These are phyloP conservation scores for Opisthograptis luteolata DNA, from an alignment of 2,888 invertebrate species.

Conservation along the genomic window DNA sequence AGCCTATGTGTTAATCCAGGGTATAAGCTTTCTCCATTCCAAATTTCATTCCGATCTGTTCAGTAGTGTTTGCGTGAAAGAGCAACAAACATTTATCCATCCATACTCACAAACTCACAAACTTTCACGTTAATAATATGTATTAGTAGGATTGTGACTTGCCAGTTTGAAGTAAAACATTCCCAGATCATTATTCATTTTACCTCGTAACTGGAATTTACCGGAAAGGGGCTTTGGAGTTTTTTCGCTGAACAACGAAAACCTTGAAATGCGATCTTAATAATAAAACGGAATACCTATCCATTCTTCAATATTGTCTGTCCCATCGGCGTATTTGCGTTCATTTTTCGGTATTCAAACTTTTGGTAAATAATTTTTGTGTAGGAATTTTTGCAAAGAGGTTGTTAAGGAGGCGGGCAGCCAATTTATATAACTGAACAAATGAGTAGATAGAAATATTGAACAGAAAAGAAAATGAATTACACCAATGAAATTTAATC, in stretches of 20 bases:
- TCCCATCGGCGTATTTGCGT: conserved; percentile 22
- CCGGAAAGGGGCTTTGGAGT: conserved; percentile 19
- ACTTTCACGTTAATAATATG: no score
- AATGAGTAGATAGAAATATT: no score
- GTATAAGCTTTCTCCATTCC: no score
- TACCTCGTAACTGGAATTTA: conserved; percentile 31
- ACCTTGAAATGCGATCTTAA: conserved; percentile 30
- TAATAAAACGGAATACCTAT: conserved; percentile 19
- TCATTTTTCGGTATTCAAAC: conserved; percentile 20
- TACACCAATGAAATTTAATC: no score
- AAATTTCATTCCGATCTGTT: no score
- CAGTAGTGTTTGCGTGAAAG: no score
- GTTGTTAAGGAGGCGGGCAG: neutral
- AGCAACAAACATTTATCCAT: no score
- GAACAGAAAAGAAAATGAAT: no score
- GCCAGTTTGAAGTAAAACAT: conserved; percentile 46
- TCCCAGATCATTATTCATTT: conserved; percentile 48
- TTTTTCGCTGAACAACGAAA: conserved; percentile 23
- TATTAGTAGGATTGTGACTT: no score
- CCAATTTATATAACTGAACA: neutral
- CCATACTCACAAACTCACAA: no score
- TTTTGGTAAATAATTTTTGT: conserved; percentile 15
- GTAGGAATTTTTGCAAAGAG: neutral
- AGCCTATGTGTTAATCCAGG: no score
- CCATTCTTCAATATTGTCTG: conserved; percentile 25